Percentiles rank a stretch among this genome's conserved stretches.
Conservation (phyloP, 2,888 invertebrate genomes). For the Nyleta sp. region DNA sequence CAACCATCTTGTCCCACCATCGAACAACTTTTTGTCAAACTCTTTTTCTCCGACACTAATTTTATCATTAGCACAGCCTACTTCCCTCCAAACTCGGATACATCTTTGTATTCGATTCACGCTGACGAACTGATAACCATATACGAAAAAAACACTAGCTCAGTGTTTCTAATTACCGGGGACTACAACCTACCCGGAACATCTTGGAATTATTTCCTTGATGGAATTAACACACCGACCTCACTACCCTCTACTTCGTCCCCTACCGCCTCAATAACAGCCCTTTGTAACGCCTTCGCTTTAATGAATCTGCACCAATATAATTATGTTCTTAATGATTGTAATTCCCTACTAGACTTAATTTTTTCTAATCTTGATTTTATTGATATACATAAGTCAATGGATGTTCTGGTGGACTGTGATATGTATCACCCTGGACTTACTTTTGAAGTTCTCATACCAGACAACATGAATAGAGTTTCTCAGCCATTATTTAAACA, state of each 20-base stretch:
- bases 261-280: not conserved
- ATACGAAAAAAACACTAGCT: not conserved
- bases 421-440: not conserved
- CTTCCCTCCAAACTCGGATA: not conserved
- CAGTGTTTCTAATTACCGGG: not conserved
- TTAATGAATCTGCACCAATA: too few species aligned
- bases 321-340: too few species aligned
- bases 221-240: not conserved
- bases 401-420: too few species aligned
- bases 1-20: not conserved
- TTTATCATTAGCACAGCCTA: not conserved
- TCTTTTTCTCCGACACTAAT: not conserved
- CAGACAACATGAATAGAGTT: too few species aligned
- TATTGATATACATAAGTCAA: too few species aligned
- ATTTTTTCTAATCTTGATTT: too few species aligned
- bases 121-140: not conserved
- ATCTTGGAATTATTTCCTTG: not conserved
- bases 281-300: too few species aligned
- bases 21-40: slow-evolving; percentile 8
- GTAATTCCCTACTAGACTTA: too few species aligned
- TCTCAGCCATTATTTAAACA: not conserved
- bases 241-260: too few species aligned
- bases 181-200: not conserved
- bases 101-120: not conserved
- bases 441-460: not conserved